Percentiles rank a stretch among this genome's conserved stretches.
These are phyloP conservation scores for Podocnemis expansa DNA, from an alignment of 2,113 vertebrate species.

Conservation along the genomic window DNA sequence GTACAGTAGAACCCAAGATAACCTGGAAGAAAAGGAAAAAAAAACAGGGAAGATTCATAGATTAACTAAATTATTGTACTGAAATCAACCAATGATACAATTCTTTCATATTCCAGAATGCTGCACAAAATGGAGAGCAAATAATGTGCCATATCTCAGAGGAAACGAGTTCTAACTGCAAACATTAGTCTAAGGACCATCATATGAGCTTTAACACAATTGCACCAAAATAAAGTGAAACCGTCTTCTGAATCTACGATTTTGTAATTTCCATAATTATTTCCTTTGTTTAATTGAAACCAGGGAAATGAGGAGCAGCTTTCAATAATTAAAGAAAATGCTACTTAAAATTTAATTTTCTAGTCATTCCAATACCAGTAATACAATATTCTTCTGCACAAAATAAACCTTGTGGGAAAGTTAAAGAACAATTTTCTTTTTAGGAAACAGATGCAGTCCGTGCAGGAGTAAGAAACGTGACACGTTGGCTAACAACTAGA, in stretches of 20 bases:
- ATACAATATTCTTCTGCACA: slow-evolving; percentile 21
- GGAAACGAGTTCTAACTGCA: background rate
- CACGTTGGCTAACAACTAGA: background rate
- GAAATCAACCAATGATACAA: background rate
- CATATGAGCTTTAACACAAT: background rate
- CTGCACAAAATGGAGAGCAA: background rate
- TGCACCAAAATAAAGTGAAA: background rate
- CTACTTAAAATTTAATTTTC: slow-evolving; percentile 63
- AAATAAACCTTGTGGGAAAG: background rate
- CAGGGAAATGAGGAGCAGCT: background rate
- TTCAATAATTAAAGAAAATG: slow-evolving; percentile 65
- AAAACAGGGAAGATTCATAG: background rate
- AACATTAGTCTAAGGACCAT: background rate
- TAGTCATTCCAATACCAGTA: background rate
- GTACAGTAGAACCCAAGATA: slow-evolving; percentile 98
- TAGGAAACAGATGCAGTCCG: background rate
- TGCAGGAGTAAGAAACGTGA: background rate
- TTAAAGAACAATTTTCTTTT: background rate
- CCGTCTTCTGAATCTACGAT: background rate
- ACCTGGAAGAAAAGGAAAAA: slow-evolving; percentile 76
- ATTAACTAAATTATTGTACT: background rate
- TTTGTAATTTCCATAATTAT: slow-evolving; percentile 4
- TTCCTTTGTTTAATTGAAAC: background rate
- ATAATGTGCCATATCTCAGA: background rate
- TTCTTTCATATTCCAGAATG: background rate